Evolutionary conservation across 2,113 vertebrate species (phyloP).

Genomic region (Percina caprodes): DNA sequence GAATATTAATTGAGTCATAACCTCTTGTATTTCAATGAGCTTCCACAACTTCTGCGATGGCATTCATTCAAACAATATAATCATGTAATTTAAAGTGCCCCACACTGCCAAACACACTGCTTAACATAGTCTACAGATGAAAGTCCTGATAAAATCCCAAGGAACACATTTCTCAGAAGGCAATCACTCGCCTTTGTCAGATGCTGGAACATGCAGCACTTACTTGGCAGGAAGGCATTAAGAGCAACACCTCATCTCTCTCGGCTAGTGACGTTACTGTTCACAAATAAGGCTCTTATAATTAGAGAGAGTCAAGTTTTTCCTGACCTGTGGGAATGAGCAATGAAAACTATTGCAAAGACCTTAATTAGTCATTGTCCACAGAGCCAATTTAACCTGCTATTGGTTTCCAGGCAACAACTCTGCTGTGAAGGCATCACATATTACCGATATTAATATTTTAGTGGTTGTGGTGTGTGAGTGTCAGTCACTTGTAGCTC

Average conservation of each 20-base stretch:
- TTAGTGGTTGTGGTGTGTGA: neutral
- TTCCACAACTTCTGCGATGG: too few relatives aligned
- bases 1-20: neutral
- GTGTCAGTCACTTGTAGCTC: neutral
- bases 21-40: neutral
- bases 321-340: conserved; percentile 1
- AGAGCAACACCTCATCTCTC: conserved; percentile 4
- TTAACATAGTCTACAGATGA: conserved; percentile 2
- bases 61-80: neutral
- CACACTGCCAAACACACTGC: neutral
- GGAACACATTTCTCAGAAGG: neutral
- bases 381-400: conserved; percentile 13
- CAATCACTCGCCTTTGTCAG: neutral
- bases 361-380: conserved; percentile 60
- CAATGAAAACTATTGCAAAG: conserved; percentile 1
- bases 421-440: conserved; percentile 22
- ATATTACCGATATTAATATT: neutral
- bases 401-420: conserved; percentile 63
- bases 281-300: conserved; percentile 9
- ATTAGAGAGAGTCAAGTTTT: neutral
- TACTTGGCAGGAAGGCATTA: neutral
- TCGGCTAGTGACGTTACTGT: neutral
- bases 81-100: neutral
- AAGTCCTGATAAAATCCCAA: neutral
- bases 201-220: neutral